Evolutionary conservation across 1,140 invertebrate species (phyloP), one percentile per base, ranked within the genome.

Genomic region (Solenopsis invicta): DNA sequence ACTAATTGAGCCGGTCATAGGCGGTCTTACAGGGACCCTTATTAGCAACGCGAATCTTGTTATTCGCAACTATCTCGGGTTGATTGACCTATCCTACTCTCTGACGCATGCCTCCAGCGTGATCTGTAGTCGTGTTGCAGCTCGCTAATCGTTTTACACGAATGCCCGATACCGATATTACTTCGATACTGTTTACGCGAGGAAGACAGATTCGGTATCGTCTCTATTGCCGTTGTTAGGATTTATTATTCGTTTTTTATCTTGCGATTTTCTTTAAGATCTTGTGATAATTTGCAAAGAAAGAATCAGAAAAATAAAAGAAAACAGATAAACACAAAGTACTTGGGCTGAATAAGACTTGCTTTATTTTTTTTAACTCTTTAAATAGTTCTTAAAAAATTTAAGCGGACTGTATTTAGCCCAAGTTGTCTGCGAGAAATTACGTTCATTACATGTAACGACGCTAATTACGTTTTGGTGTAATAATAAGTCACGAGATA

Each of bases 101-200:
- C 66, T 54, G 69, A 72, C 78, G 90, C 61, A 54, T 85, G 64
- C 61, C 52, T 59, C 59, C 52, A 86, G 74, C 52, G 54, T 77
- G 89, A 91, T 92, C 90, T 91, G 69, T 91, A 21, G 91, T 87
- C 89, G 87, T 89, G 92, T 92, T 93, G 92, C 91, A 92, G 91
- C 90, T 91, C 92, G 89, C 86, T 93, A 94, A 94, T 94, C 92
- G 92, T 92, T 92, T 94, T 92, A 91, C 93, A 91, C 91, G 90
- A 93, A 90, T 92, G 90, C 89, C 71, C 89, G 92, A 88, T 92
- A 93, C 92, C 90, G 91, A 94, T 92, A 92, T 89, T 91, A 91
- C 90, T 91, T 88, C 91, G 76, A 21, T 34, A 41, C 5, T 81
- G 66, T 56, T 59, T 80, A 66, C 56, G 71, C n/a, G 45, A 67